Conservation (phyloP, 2,113 vertebrate genomes). For the Nothocercus nigrocapillus region DNA sequence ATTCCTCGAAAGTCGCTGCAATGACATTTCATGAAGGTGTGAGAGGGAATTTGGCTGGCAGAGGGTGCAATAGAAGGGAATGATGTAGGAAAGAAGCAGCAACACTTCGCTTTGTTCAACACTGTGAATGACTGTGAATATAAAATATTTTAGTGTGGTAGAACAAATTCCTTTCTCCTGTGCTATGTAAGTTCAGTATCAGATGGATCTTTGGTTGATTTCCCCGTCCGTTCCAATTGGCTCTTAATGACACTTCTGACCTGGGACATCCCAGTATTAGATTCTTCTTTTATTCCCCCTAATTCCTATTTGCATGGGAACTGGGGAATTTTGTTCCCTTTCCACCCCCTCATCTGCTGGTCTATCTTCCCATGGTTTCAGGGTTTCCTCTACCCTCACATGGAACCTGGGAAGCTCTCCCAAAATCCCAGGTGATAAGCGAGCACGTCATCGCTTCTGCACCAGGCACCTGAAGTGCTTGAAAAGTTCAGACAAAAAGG, state of each 20-base stretch:
- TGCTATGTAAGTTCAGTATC: neutral
- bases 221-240: accelerated
- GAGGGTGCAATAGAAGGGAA: neutral
- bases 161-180: neutral
- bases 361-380: neutral
- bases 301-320: neutral
- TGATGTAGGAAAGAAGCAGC: neutral
- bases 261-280: neutral
- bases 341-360: neutral
- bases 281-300: neutral
- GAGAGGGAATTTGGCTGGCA: slow-evolving; percentile 21
- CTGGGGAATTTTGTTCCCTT: neutral
- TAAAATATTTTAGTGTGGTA: neutral
- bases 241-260: neutral
- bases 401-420: neutral
- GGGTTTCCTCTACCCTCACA: accelerated
- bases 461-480: neutral
- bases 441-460: neutral
- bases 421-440: neutral
- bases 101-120: neutral
- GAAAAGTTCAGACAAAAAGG: neutral
- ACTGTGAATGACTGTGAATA: neutral
- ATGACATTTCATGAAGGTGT: slow-evolving; percentile 49
- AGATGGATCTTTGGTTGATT: neutral
- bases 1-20: slow-evolving; percentile 56